phyloP scores from a whole-genome alignment of 2,113 vertebrate genomes.

The Lophura nycthemera region DNA sequence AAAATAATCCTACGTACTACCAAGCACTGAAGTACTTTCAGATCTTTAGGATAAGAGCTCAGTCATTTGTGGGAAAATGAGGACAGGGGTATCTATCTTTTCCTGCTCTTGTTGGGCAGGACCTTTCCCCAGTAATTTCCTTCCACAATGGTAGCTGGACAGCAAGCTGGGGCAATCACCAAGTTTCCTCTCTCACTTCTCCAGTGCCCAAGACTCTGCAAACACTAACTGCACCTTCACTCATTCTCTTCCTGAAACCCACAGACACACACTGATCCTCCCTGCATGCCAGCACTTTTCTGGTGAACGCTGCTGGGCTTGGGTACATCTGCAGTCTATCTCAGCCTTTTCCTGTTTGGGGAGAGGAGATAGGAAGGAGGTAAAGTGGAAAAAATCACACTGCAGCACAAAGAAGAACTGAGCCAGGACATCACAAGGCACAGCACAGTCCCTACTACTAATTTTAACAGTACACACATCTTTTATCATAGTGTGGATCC shows the following conservation, averaged over 20 bases:
- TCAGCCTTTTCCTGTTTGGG: neutral
- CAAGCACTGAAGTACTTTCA: neutral
- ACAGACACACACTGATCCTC: neutral
- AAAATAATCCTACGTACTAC: neutral
- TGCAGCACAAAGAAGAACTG: neutral
- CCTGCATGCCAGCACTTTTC: neutral
- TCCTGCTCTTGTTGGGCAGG: neutral
- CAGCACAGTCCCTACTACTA: rapidly evolving
- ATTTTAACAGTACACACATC: neutral
- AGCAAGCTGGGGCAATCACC: neutral
- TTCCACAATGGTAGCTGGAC: neutral
- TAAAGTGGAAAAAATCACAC: neutral
- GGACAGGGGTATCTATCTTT: neutral
- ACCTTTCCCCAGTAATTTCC: neutral
- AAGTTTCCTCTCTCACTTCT: neutral
- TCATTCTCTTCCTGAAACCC: neutral
- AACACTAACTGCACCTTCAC: neutral
- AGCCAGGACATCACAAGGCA: neutral
- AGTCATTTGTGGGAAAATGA: neutral
- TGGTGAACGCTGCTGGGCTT: neutral
- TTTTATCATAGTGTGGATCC: neutral
- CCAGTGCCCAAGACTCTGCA: neutral
- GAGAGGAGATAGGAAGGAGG: neutral
- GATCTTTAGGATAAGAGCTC: neutral
- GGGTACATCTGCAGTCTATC: rapidly evolving